Percentiles rank a stretch among this genome's conserved stretches.
phyloP scores from a whole-genome alignment of 2,888 invertebrate species.

The Drosophila mimica region DNA sequence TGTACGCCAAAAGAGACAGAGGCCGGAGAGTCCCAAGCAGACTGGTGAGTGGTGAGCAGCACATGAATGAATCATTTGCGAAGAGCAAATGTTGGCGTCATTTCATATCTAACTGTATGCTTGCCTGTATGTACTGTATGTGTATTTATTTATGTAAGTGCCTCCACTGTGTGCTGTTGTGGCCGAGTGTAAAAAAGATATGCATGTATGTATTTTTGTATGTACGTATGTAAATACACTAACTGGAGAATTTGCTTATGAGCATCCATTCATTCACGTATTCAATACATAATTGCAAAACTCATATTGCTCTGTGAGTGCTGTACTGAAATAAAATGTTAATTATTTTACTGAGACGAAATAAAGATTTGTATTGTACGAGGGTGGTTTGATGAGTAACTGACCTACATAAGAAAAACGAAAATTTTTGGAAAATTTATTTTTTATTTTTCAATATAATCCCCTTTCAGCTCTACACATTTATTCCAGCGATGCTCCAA shows the following conservation, averaged over 20 bases:
- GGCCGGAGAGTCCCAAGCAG: not conserved
- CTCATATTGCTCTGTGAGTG: not conserved
- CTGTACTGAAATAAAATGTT: not conserved
- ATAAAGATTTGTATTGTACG: too few species aligned
- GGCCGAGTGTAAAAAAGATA: constrained; percentile 10
- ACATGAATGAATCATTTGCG: constrained; percentile 75
- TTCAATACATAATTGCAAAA: constrained; percentile 47
- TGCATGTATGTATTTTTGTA: not conserved
- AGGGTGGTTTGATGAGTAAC: too few species aligned
- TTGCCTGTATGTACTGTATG: constrained; percentile 20
- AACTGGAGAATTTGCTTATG: constrained; percentile 37
- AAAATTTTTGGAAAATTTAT: too few species aligned
- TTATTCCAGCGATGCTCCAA: too few species aligned
- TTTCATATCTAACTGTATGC: constrained; percentile 50
- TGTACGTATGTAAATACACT: not conserved
- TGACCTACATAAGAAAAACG: too few species aligned
- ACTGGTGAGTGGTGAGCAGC: constrained; percentile 41
- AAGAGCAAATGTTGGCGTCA: constrained; percentile 75
- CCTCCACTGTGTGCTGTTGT: not conserved
- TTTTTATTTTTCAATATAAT: too few species aligned
- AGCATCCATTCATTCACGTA: constrained; percentile 38
- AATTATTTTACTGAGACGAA: not conserved
- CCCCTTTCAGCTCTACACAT: too few species aligned
- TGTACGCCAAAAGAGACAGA: constrained; percentile 20
- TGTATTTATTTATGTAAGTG: constrained; percentile 16